These are phyloP conservation scores for Eriosoma lanigerum DNA, from an alignment of 1,140 invertebrate species.

Conservation along the genomic window DNA sequence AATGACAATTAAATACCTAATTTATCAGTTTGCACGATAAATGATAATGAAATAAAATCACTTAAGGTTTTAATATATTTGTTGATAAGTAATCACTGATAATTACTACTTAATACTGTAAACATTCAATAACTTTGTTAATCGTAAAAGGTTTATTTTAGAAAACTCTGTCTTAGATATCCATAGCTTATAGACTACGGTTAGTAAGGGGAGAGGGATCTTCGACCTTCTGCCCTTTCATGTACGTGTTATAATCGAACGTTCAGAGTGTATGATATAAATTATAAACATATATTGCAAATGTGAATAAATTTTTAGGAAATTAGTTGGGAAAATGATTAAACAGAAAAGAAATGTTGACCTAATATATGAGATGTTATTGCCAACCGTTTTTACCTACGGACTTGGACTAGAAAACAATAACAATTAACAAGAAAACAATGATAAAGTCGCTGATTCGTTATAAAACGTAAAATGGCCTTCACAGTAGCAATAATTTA, in stretches of 20 bases:
- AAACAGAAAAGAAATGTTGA: neutral
- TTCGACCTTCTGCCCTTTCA: slow-evolving; percentile 22
- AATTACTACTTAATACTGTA: too few species aligned
- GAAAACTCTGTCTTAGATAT: slow-evolving; percentile 12
- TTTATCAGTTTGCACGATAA: too few species aligned
- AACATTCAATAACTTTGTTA: too few species aligned
- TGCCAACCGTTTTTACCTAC: neutral
- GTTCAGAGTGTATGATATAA: neutral
- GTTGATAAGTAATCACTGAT: too few species aligned
- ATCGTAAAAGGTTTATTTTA: neutral
- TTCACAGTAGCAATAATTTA: slow-evolving; percentile 35
- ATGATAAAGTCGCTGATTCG: slow-evolving; percentile 14
- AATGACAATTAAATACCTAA: too few species aligned
- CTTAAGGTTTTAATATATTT: too few species aligned
- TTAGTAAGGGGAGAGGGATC: neutral
- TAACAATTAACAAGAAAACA: slow-evolving; percentile 30
- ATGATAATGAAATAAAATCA: too few species aligned
- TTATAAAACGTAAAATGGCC: neutral
- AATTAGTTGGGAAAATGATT: neutral
- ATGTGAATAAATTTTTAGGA: neutral
- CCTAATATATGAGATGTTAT: neutral
- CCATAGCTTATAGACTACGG: neutral
- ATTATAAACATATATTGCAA: too few species aligned
- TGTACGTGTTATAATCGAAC: neutral
- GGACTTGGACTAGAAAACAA: neutral